Evolutionary conservation across 30 jellyfish, hydroid and myxozoan genomes (phyloP), one percentile per base, ranked within the genome.

Genomic region (Aurelia aurita complex sp. Pacific): DNA sequence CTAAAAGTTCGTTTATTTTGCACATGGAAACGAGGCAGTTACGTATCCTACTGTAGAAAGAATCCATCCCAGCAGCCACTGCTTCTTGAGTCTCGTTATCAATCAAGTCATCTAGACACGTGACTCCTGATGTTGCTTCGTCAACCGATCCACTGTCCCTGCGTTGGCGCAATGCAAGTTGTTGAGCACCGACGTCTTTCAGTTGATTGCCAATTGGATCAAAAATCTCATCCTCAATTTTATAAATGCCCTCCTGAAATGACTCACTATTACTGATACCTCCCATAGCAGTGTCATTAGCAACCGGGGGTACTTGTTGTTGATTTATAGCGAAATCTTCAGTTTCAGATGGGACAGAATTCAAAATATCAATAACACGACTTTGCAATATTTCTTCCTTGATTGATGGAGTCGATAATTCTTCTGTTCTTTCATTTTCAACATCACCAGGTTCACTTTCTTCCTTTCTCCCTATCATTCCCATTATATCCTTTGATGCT

Each of bases 41-140:
- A 52, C 92, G 90, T 7, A 89, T 80, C 43, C 93, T 78, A 29
- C 42, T 73, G 60, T 84, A 81, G 62, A 94, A 94, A 32, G 85
- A 90, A 46, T 94, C 96, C 91, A 94, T 78, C 80, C 96, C 96
- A 53, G 92, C 88, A 79, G 93, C 94, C 81, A 81, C 79, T 59
- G 89, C 93, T 34, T 89, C 97, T 18, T 89, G 88, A 43, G 97
- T 57, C 65, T 80, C 90, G 52, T 36, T 73, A 61, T 80, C 92
- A 62, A 88, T 63, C 69, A 77, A 51, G 53, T 87, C 96, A 12
- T 79, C 89, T 42, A 87, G 50, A 36, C 83, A 75, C 57, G 82
- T 73, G 54, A 64, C 79, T 35, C 83, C 87, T 19, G 79, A 77
- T 15, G 79, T 60, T 8, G 73, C 19, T 35, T 87, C 96, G 33